phyloP scores from a whole-genome alignment of 2,113 vertebrate genomes.

The Panthera tigris region DNA sequence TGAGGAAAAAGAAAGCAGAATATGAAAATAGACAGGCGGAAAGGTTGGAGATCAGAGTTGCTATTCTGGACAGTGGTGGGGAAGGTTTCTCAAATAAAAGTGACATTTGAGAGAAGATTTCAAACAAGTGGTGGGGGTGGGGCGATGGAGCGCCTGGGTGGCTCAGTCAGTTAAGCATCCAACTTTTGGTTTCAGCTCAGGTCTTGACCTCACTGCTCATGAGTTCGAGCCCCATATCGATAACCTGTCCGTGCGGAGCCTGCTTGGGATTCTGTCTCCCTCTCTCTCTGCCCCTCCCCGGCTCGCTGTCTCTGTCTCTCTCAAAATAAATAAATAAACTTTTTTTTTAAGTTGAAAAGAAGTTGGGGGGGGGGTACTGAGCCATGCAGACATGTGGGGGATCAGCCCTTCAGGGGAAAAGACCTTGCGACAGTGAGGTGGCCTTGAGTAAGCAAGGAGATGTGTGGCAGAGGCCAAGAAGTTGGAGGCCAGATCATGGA shows the following conservation, averaged over 20 bases:
- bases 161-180: too few species aligned
- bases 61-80: not conserved
- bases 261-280: too few species aligned
- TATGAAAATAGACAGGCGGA: not conserved
- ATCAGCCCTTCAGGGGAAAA: not conserved
- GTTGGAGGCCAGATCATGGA: not conserved
- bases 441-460: not conserved
- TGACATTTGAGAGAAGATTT: not conserved
- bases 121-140: not conserved
- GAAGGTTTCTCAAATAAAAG: not conserved
- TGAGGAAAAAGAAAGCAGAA: not conserved
- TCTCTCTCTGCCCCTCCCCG: too few species aligned
- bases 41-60: not conserved
- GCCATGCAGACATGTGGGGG: not conserved
- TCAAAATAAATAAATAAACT: too few species aligned
- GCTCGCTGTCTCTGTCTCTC: too few species aligned
- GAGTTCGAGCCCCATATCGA: too few species aligned
- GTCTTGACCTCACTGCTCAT: too few species aligned
- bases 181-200: too few species aligned
- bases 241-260: too few species aligned
- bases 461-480: not conserved
- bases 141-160: too few species aligned
- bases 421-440: not conserved
- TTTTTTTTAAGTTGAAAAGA: not conserved
- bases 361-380: not conserved